Conservation (phyloP, 1,140 invertebrate genomes). For the Scylla paramamosain region DNA sequence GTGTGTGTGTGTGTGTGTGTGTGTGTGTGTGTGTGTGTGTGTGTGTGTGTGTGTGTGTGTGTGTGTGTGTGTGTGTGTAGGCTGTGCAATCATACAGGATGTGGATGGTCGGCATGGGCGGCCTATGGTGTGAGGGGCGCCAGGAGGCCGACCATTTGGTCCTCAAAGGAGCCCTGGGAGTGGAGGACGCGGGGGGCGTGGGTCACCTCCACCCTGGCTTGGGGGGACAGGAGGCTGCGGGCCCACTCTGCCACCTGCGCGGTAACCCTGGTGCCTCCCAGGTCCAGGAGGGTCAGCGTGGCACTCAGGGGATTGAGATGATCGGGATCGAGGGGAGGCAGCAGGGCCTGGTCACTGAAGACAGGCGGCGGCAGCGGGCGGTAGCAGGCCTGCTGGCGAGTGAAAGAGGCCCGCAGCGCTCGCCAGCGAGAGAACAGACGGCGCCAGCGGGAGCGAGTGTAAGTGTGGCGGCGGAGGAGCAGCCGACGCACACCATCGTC, state of each 20-base stretch:
- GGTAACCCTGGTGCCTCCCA: slow-evolving; percentile 61
- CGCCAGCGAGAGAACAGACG: slow-evolving; percentile 66
- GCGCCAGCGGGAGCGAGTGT: slow-evolving; percentile 61
- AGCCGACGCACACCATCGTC: slow-evolving; percentile 66
- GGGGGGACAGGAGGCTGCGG: slow-evolving; percentile 2
- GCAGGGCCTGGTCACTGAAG: slow-evolving; percentile 46
- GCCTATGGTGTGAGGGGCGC: slow-evolving; percentile 59
- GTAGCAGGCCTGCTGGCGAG: slow-evolving; percentile 60
- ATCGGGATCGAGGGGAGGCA: slow-evolving; percentile 61
- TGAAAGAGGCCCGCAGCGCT: slow-evolving; percentile 12
- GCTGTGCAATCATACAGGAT: too few relatives aligned
- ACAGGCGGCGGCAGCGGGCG: slow-evolving; percentile 46
- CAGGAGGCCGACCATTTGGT: slow-evolving; percentile 66
- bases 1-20: slow-evolving; percentile 4
- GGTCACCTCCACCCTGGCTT: slow-evolving; percentile 36
- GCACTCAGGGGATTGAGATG: slow-evolving; percentile 62
- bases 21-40: neutral
- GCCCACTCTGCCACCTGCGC: slow-evolving; percentile 47
- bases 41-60: neutral
- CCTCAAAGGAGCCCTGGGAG: slow-evolving; percentile 60
- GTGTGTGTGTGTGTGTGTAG: neutral
- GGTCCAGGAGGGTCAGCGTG: slow-evolving; percentile 60
- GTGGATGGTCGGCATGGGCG: neutral
- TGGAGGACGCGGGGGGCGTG: slow-evolving; percentile 14
- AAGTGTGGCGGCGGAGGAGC: slow-evolving; percentile 55